phyloP scores from a whole-genome alignment of 2,888 invertebrate species.

The Lasioglossum malachurum region DNA sequence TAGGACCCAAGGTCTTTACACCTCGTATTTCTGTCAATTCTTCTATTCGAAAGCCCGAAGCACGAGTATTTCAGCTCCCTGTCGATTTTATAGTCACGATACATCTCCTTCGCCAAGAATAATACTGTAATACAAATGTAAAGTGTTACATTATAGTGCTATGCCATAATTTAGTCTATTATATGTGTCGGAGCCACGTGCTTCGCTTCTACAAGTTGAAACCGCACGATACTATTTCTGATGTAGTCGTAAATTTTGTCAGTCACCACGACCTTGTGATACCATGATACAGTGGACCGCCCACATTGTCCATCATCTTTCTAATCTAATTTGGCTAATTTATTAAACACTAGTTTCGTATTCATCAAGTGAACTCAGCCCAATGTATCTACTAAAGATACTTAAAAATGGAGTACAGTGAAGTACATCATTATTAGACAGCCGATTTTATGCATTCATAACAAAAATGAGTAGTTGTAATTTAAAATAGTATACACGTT shows the following conservation, averaged over 20 bases:
- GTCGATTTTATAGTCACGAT: slow-evolving; percentile 10
- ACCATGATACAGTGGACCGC: not conserved
- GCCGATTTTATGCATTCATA: too few species aligned
- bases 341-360: not conserved
- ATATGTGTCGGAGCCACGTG: not conserved
- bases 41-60: not conserved
- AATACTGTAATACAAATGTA: slow-evolving; percentile 6
- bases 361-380: not conserved
- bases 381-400: too few species aligned
- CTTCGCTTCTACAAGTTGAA: not conserved
- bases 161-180: slow-evolving; percentile 2
- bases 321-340: not conserved
- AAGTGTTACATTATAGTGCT: not conserved
- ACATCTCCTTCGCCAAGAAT: slow-evolving; percentile 1
- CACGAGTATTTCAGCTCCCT: slow-evolving; percentile 2
- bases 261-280: not conserved
- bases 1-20: not conserved
- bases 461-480: too few species aligned
- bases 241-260: not conserved
- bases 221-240: not conserved
- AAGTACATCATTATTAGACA: too few species aligned
- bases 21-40: slow-evolving; percentile 11
- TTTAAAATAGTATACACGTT: too few species aligned
- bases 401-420: too few species aligned
- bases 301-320: not conserved